Evolutionary conservation across 1,140 invertebrate genomes (phyloP).

Genomic region (Copidosoma floridanum): DNA sequence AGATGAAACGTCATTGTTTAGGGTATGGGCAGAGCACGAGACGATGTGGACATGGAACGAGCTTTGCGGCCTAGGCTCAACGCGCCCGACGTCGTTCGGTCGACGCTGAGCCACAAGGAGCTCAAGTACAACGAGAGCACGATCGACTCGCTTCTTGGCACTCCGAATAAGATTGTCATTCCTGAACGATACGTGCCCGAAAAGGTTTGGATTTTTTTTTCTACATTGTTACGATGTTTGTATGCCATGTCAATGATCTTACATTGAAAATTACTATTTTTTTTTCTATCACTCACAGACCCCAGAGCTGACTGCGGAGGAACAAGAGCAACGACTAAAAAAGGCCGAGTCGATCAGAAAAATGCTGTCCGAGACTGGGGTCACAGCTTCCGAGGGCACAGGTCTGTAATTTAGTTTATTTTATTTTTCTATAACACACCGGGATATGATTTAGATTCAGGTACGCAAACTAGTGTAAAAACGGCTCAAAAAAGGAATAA

Average conservation of each 20-base stretch:
- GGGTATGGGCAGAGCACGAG: conserved; percentile 67
- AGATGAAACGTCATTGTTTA: too few relatives aligned
- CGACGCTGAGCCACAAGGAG: conserved; percentile 68
- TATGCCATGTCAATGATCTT: too few relatives aligned
- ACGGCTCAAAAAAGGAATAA: too few relatives aligned
- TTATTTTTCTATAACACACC: too few relatives aligned
- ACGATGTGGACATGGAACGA: conserved; percentile 84
- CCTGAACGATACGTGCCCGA: conserved; percentile 90
- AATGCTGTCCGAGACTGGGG: conserved; percentile 76
- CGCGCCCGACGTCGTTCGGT: conserved; percentile 81
- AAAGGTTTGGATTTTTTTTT: conserved; percentile 60
- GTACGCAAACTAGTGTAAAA: too few relatives aligned
- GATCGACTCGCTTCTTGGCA: conserved; percentile 79
- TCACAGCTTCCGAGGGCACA: conserved; percentile 43
- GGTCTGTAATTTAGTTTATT: conserved; percentile 33
- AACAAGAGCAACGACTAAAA: conserved; percentile 75
- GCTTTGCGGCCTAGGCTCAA: conserved; percentile 69
- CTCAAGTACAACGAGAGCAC: conserved; percentile 72
- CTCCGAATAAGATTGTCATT: conserved; percentile 87
- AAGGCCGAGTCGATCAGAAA: conserved; percentile 90
- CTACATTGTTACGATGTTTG: too few relatives aligned
- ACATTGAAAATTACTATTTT: too few relatives aligned
- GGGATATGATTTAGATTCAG: too few relatives aligned
- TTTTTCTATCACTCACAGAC: conserved; percentile 51
- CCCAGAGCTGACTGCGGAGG: conserved; percentile 77